A percentile compares a stretch with the other conserved stretches of the same genome.
phyloP scores from a whole-genome alignment of 2,797 vertebrate genomes.

The Enteromius paludinosus region DNA sequence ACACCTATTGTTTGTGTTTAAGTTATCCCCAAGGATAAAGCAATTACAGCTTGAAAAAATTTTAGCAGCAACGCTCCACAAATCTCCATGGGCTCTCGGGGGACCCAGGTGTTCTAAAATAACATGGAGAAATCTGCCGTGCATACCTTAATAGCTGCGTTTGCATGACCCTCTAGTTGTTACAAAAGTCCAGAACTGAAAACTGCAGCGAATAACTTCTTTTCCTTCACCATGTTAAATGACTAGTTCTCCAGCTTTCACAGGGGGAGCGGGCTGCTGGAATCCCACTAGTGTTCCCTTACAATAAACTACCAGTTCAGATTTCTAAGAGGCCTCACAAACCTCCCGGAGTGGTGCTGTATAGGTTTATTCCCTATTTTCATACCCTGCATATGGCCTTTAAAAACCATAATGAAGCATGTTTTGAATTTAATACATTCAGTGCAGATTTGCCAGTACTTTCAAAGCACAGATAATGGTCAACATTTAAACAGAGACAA shows the following conservation, averaged over 20 bases:
- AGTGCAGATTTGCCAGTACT: constrained; percentile 61
- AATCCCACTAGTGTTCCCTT: constrained; percentile 72
- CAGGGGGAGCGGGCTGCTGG: constrained; percentile 36
- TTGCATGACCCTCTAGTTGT: constrained; percentile 19
- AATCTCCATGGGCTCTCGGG: constrained; percentile 49
- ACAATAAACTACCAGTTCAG: constrained; percentile 70
- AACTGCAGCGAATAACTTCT: constrained; percentile 17
- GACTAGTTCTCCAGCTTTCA: constrained; percentile 26
- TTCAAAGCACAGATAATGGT: constrained; percentile 62
- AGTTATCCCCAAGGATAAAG: constrained; percentile 53
- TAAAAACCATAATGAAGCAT: constrained; percentile 58
- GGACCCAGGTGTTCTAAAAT: constrained; percentile 48
- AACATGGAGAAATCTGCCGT: constrained; percentile 13
- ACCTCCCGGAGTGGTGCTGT: constrained; percentile 63
- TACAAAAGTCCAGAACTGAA: constrained; percentile 18
- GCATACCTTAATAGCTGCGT: constrained; percentile 43
- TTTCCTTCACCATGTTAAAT: constrained; percentile 47
- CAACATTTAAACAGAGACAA: constrained; percentile 61
- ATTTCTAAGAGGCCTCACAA: constrained; percentile 64
- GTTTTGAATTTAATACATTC: constrained; percentile 59
- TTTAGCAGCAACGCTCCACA: constrained; percentile 48
- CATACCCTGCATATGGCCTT: constrained; percentile 52
- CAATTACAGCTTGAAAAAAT: constrained; percentile 56
- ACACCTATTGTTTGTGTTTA: constrained; percentile 55
- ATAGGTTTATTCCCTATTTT: constrained; percentile 61